phyloP scores from a whole-genome alignment of 1,140 invertebrate genomes.

The Drosophila subobscura region DNA sequence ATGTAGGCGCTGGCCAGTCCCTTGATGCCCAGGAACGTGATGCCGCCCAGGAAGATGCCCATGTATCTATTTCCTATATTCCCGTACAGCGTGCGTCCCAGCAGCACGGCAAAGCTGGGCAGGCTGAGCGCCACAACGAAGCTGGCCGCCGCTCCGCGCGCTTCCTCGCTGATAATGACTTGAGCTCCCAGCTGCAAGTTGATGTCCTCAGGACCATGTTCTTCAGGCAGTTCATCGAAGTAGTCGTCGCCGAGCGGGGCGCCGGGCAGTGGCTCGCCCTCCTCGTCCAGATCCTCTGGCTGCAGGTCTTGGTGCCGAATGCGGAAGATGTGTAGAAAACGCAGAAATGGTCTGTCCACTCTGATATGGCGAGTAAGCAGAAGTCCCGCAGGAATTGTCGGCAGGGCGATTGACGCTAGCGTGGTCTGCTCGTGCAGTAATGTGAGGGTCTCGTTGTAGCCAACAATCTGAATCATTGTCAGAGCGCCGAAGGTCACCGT shows the following conservation, averaged over 20 bases:
- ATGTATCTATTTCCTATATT: constrained; percentile 11
- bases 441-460: constrained; percentile 35
- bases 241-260: constrained; percentile 52
- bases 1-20: constrained; percentile 50
- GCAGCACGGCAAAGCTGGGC: constrained; percentile 52
- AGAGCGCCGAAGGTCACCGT: constrained; percentile 53
- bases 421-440: constrained; percentile 62
- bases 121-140: constrained; percentile 56
- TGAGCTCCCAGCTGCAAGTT: constrained; percentile 18
- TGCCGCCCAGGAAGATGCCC: constrained; percentile 43
- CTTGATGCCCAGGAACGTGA: constrained; percentile 55
- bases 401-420: constrained; percentile 60
- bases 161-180: constrained; percentile 9
- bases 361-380: constrained; percentile 42
- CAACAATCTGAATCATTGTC: constrained; percentile 47
- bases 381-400: constrained; percentile 46
- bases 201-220: constrained; percentile 10
- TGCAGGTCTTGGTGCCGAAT: constrained; percentile 13
- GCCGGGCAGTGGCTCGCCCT: constrained; percentile 46
- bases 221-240: constrained; percentile 46
- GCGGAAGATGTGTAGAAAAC: constrained; percentile 34
- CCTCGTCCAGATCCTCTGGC: constrained; percentile 30
- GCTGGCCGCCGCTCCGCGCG: constrained; percentile 40
- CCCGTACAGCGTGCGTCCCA: constrained; percentile 40
- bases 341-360: constrained; percentile 53